Percentiles rank a stretch among this genome's conserved stretches.
Conservation (phyloP, 2,113 vertebrate species). For the Pomatorhinus ruficollis region DNA sequence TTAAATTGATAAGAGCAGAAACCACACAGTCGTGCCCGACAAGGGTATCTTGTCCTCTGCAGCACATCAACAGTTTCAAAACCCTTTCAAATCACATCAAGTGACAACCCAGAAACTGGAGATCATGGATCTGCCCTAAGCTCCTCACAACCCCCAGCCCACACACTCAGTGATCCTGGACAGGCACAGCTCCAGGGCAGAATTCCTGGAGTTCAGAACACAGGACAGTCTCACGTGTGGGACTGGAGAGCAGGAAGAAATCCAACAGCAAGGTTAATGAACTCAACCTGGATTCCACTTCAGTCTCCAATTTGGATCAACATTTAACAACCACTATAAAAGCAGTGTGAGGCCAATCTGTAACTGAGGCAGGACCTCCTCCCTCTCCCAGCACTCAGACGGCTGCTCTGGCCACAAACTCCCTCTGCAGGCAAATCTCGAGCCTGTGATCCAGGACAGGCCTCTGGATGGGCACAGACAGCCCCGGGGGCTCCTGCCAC, state of each 20-base stretch:
- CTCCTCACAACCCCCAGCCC: background rate
- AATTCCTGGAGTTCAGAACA: background rate
- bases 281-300: background rate
- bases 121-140: background rate
- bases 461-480: background rate
- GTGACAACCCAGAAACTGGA: background rate
- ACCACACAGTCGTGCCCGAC: background rate
- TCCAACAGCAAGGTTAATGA: background rate
- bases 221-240: background rate
- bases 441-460: background rate
- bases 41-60: background rate
- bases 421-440: constrained; percentile 20
- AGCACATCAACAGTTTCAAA: background rate
- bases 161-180: too few relatives aligned
- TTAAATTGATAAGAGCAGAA: background rate
- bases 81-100: background rate
- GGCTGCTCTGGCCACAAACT: background rate
- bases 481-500: background rate
- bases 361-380: background rate
- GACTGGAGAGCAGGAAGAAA: background rate
- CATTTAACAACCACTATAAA: background rate
- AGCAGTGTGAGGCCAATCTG: background rate
- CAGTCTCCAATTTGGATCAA: background rate
- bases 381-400: background rate
- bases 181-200: fast-evolving